phyloP scores from a whole-genome alignment of 2,888 invertebrate species.

The Philereme vetulata region DNA sequence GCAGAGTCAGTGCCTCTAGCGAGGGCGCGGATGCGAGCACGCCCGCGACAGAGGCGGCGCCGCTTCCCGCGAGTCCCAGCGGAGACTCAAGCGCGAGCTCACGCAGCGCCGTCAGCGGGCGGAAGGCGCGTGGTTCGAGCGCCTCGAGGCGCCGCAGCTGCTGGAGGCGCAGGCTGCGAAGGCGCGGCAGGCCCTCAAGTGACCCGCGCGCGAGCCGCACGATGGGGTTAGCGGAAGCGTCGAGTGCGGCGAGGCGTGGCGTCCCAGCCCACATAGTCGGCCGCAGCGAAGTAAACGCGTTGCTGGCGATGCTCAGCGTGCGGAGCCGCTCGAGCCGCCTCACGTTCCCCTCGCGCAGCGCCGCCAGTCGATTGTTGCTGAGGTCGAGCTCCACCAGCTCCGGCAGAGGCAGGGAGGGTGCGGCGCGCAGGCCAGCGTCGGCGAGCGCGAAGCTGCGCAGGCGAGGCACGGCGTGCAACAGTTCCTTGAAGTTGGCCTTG shows the following conservation, averaged over 20 bases:
- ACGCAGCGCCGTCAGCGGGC: conserved; percentile 86
- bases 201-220: conserved; percentile 86
- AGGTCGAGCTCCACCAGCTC: conserved; percentile 89
- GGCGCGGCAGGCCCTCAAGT: conserved; percentile 86
- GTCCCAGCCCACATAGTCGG: conserved; percentile 87
- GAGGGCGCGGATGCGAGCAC: conserved; percentile 45
- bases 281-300: conserved; percentile 87
- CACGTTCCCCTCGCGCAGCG: conserved; percentile 85
- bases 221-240: conserved; percentile 91
- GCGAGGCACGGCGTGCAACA: conserved; percentile 90
- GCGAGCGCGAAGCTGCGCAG: conserved; percentile 87
- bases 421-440: conserved; percentile 86
- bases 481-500: conserved; percentile 90
- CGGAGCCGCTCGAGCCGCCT: conserved; percentile 86
- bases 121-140: conserved; percentile 88
- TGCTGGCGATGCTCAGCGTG: conserved; percentile 87
- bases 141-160: conserved; percentile 86
- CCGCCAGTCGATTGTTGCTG: conserved; percentile 87
- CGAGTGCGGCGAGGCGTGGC: conserved; percentile 86
- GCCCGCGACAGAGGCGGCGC: conserved; percentile 54
- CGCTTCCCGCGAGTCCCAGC: conserved; percentile 71
- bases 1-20: conserved; percentile 69
- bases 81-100: conserved; percentile 85
- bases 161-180: conserved; percentile 87
- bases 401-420: conserved; percentile 87